Conservation (phyloP, 2,888 invertebrate species). For the Omphaloscelis lunosa region DNA sequence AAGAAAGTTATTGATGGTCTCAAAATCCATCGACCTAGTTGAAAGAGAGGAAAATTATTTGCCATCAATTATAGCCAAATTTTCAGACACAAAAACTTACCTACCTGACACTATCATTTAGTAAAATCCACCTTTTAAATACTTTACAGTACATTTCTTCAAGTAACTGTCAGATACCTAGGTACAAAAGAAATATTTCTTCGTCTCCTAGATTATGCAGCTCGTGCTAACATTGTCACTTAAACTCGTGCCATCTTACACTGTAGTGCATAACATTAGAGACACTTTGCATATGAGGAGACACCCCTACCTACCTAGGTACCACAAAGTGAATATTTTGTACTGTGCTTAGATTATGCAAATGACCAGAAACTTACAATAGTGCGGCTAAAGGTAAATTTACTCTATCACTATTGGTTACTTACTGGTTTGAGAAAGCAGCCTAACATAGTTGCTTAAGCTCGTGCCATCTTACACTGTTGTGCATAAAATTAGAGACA, state of each 20-base stretch:
- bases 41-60: not conserved
- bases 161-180: not conserved
- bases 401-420: not conserved
- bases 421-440: conserved; percentile 2
- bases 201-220: conserved; percentile 46
- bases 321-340: conserved; percentile 22
- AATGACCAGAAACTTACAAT: conserved; percentile 22
- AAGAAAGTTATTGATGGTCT: not conserved
- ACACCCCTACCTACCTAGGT: conserved; percentile 42
- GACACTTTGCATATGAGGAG: conserved; percentile 53
- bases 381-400: conserved; percentile 6
- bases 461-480: conserved; percentile 46
- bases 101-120: not conserved
- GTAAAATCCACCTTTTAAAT: not conserved
- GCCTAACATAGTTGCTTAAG: conserved; percentile 26
- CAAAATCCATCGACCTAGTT: not conserved
- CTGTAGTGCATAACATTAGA: not conserved
- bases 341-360: conserved; percentile 33
- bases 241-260: conserved; percentile 52
- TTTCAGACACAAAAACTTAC: not conserved
- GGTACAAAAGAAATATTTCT: conserved; percentile 18
- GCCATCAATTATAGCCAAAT: not conserved
- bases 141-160: conserved; percentile 14
- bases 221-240: conserved; percentile 49
- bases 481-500: conserved; percentile 1